Percentiles rank a stretch among this genome's conserved stretches.
phyloP scores from a whole-genome alignment of 2,888 invertebrate genomes.

The Caenorhabditis macrosperma region DNA sequence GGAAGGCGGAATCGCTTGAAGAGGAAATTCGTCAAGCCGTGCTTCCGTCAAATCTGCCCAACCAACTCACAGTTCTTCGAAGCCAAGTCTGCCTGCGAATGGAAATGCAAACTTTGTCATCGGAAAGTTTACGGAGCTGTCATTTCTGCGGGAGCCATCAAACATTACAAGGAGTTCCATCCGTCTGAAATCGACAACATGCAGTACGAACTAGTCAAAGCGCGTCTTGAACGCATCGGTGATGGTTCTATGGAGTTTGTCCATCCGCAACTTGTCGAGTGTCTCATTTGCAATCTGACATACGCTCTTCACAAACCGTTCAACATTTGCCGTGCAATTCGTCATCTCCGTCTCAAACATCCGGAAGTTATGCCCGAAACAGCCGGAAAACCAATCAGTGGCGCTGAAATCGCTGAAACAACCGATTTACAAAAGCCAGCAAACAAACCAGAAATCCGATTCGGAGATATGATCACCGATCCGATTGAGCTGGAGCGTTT shows the following conservation, averaged over 20 bases:
- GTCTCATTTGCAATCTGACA: constrained; percentile 76
- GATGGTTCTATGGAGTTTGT: constrained; percentile 80
- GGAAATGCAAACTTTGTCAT: constrained; percentile 76
- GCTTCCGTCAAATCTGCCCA: constrained; percentile 76
- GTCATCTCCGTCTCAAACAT: constrained; percentile 77
- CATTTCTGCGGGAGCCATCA: constrained; percentile 75
- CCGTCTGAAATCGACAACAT: constrained; percentile 73
- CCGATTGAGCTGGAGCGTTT: constrained; percentile 64
- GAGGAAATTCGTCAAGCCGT: constrained; percentile 78
- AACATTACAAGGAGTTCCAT: constrained; percentile 76
- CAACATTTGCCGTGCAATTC: constrained; percentile 79
- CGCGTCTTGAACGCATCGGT: constrained; percentile 77
- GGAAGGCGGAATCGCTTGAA: constrained; percentile 77
- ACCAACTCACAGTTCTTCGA: constrained; percentile 72
- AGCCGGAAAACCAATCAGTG: constrained; percentile 55
- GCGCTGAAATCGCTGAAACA: constrained; percentile 27
- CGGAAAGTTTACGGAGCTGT: constrained; percentile 66
- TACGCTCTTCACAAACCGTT: constrained; percentile 79
- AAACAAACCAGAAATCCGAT: constrained; percentile 6
- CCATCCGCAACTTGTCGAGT: constrained; percentile 76
- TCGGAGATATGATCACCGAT: constrained; percentile 64
- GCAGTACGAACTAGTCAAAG: constrained; percentile 76
- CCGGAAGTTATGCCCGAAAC: constrained; percentile 79
- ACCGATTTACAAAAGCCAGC: constrained; percentile 20
- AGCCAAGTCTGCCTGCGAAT: constrained; percentile 75